Base-by-base conservation (phyloP, 2,113 vertebrate species). In the Cacatua alba region DNA sequence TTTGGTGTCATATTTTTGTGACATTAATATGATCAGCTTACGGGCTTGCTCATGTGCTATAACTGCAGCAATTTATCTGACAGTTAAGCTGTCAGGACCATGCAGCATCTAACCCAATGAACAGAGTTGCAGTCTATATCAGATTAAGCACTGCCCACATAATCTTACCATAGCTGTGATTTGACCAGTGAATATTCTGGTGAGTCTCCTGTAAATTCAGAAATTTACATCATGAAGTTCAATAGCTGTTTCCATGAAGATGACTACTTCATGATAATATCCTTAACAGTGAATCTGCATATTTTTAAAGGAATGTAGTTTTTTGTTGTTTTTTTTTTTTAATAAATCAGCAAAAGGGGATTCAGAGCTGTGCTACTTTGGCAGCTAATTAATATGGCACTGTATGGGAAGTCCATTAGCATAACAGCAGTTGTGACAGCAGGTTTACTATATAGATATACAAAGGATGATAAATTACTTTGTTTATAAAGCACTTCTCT, bases 61-160 rank as follows among this genome's bases (percentile, higher is more conserved):
- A 86, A 94, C 74, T 79, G 48, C 78, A 60, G 46, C 89, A 94
- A 94, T 97, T 97, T 92, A 91, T 96, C 94, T 96, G 94, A 92
- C 94, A 96, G 93, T 95, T 96, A 92, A 95, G 62, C 90, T 90
- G 94, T 91, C 95, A 96, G 85, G 76, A 93, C 75, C 53, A 31
- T 10, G 93, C 93, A 83, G 82, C 28, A 91, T 88, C 77, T 51
- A 88, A 71, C 46, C 78, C 88, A 95, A 93, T n/a, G 71, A 97
- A 88, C 33, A 53, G 11, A 44, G 72, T 88, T 94, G 83, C 86
- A 95, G 46, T 57, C 78, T 93, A 60, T 74, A 90, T 64, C 93
- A 92, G 92, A 88, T 88, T 85, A 75, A 67, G 52, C 28, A 65
- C 70, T 92, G 63, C 87, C 68, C n/a, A 8, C 53, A 51, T 90